Base-by-base conservation (phyloP, 2,113 vertebrate genomes). In the Oxyura jamaicensis region DNA sequence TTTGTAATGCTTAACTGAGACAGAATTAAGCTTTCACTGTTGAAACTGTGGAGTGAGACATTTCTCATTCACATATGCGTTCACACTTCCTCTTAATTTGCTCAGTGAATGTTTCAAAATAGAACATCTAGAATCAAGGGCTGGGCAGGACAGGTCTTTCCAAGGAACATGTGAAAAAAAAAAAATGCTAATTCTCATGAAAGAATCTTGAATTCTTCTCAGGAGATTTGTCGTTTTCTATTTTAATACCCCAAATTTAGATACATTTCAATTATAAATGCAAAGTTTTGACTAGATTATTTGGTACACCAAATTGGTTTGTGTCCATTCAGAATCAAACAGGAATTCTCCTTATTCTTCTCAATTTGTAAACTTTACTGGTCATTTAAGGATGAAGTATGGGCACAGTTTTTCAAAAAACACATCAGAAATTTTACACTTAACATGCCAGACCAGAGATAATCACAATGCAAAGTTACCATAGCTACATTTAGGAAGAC, bases 1-100 rank as follows among this genome's bases (percentile, higher is more conserved):
- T 86, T 94, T 94, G 60, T 60, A 31, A 66, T 80, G 52, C 62
- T 74, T 65, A 89, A 83, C 60, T 93, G 83, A 92, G 87, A 63
- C 33, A 71, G 72, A 96, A 90, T 60, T 56, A 94, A 92, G 42
- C 31, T 95, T 95, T 88, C 66, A 83, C 22, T 68, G 42, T 55
- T 88, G 72, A 88, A 90, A 78, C 13, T 44, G 23, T 72, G 35
- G 73, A 83, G 68, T 48, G 60, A 83, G 11, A 72, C 83, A 91
- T 91, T 95, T 69, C 52, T 90, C 16, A 44, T 75, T 88, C 46
- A 48, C 83, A 25, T 39, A 58, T 26, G 9, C 67, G 46, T 55
- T 91, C 75, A 85, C 16, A 41, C 90, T 91, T 85, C 21, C 36
- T 76, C 31, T 77, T 76, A 90, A 68, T 35, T n/a, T 50, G 39